A percentile compares a stretch with the other conserved stretches of the same genome.
Evolutionary conservation across 2,888 invertebrate genomes (phyloP).

Genomic region (Tillus elongatus): DNA sequence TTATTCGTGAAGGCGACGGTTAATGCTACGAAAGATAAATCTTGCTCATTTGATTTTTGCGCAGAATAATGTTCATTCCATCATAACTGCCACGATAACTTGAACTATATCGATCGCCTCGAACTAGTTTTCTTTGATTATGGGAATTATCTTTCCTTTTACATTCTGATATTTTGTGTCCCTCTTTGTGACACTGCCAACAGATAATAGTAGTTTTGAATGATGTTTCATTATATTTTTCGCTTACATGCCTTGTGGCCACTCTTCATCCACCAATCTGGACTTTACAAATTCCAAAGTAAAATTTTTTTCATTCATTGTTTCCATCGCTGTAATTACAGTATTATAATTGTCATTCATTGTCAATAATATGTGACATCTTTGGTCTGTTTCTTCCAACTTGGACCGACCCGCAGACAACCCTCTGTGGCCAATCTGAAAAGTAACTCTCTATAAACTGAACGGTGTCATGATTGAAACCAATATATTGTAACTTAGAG

Average conservation of each 20-base stretch:
- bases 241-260: constrained; percentile 22
- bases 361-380: constrained; percentile 22
- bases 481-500: too few relatives aligned
- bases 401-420: constrained; percentile 18
- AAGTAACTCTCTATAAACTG: too few relatives aligned
- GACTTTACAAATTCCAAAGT: constrained; percentile 24
- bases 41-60: constrained; percentile 7
- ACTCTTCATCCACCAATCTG: too few relatives aligned
- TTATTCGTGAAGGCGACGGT: constrained; percentile 5
- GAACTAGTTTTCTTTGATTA: constrained; percentile 8
- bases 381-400: constrained; percentile 23
- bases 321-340: constrained; percentile 25
- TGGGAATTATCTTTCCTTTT: too few relatives aligned
- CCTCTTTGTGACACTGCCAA: too few relatives aligned
- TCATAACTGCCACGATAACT: too few relatives aligned
- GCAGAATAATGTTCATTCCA: background rate
- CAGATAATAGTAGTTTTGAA: too few relatives aligned
- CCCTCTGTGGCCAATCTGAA: too few relatives aligned
- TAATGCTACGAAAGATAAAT: constrained; percentile 9
- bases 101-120: background rate
- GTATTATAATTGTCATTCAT: constrained; percentile 20
- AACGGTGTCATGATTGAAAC: too few relatives aligned
- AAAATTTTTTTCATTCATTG: constrained; percentile 15
- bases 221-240: too few relatives aligned
- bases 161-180: too few relatives aligned